Base-by-base conservation (phyloP, 2,113 vertebrate genomes). In the Microtus richardsoni region DNA sequence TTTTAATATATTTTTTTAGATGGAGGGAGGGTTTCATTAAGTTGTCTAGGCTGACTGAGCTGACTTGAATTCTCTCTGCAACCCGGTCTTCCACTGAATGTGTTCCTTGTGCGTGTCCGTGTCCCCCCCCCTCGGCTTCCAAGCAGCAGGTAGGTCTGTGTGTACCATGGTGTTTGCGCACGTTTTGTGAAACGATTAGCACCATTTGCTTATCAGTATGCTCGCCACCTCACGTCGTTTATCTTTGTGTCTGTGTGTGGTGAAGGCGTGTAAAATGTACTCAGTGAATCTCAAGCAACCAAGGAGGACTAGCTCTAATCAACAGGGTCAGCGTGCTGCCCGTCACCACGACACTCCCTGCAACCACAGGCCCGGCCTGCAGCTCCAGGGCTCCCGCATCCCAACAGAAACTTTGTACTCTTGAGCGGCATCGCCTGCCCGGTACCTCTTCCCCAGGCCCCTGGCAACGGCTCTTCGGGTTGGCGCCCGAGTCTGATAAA, bases 321-420 rank as follows among this genome's bases (percentile, higher is more conserved):
- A 17, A 5, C 28, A 17, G 0, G 12, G 19, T 3, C 12, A 17
- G 39, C 26, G 7, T 4, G 6, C 9, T 52, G 28, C 4, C 0
- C 1, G 2, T 26, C 1, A 4, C 14, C 11, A 11, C 4, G 0
- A 13, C 30, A 33, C 7, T 17, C 44, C 36, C 66, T 11, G 3
- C 36, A 21, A 10, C 1, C 41, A 30, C 49, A 52, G 3, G n/a
- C 73, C 5, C 21, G 36, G 30, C 8, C 1, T 10, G 47, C 6
- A 86, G 36, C 33, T 10, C 75, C n/a, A 16, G 78, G 33, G 28
- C 60, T 26, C 19, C 10, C 21, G 28, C 11, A 10, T 10, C 39
- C 36, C 7, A 24, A 54, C 10, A 47, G 62, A 41, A 90, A 49
- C 64, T 17, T 17, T 64, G 87, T 2, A 28, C 54, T 36, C 73